Percentiles rank a stretch among this genome's conserved stretches.
Evolutionary conservation across 2,888 invertebrate genomes (phyloP).

Genomic region (Linnaemya tessellans): DNA sequence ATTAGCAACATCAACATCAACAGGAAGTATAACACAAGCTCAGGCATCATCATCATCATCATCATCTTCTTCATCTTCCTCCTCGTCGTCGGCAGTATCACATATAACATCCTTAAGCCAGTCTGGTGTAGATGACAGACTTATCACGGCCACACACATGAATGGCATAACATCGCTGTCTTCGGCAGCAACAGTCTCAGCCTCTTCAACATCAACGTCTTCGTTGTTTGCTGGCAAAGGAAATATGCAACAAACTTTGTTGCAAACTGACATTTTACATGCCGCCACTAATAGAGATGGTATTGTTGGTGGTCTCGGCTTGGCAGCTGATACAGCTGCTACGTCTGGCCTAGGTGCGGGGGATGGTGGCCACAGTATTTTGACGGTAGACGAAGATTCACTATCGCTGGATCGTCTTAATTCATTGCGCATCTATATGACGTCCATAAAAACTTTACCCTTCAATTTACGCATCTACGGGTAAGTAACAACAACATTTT

Average conservation of each 20-base stretch:
- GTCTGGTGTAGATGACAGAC: constrained; percentile 49
- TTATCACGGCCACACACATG: constrained; percentile 21
- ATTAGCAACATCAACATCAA: constrained; percentile 82
- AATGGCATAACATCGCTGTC: constrained; percentile 53
- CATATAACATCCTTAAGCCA: constrained; percentile 73
- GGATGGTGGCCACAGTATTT: constrained; percentile 75
- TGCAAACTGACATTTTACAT: constrained; percentile 56
- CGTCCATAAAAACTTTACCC: constrained; percentile 82
- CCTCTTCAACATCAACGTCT: constrained; percentile 30
- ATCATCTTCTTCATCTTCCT: constrained; percentile 73
- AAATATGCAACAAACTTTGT: constrained; percentile 66
- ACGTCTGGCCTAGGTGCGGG: constrained; percentile 40
- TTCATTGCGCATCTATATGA: constrained; percentile 83
- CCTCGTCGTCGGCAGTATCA: constrained; percentile 73
- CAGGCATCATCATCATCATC: constrained; percentile 72
- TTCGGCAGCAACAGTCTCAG: constrained; percentile 56
- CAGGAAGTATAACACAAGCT: constrained; percentile 73
- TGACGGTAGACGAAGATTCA: constrained; percentile 81
- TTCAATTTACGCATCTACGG: constrained; percentile 83
- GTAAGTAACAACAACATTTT: constrained; percentile 77
- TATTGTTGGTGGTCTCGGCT: constrained; percentile 30
- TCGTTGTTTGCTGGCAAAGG: constrained; percentile 30
- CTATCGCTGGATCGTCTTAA: constrained; percentile 82
- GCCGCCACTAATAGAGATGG: constrained; percentile 18
- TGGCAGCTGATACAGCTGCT: constrained; percentile 33